These are phyloP conservation scores for Coregonus sp. DNA, from an alignment of 2,797 vertebrate genomes.

Conservation along the genomic window DNA sequence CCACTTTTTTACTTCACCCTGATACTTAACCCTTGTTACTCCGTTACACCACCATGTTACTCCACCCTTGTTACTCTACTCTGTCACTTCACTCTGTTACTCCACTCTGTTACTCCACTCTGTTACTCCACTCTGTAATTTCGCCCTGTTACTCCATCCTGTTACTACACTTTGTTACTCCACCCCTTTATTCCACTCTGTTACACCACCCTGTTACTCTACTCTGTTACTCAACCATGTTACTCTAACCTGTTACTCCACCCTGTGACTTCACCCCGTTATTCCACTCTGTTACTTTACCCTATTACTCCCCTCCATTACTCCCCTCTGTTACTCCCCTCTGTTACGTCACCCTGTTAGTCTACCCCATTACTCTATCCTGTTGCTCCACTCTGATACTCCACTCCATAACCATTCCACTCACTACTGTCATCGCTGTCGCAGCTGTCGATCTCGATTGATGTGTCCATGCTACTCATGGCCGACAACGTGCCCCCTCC, in stretches of 20 bases:
- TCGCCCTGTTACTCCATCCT: too few species aligned
- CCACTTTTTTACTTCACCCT: not conserved
- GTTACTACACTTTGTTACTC: not conserved
- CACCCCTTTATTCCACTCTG: too few species aligned
- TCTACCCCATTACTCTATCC: not conserved
- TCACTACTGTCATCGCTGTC: slow-evolving; percentile 83
- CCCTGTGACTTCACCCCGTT: too few species aligned
- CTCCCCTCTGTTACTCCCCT: too few species aligned
- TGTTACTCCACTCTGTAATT: slow-evolving; percentile 44
- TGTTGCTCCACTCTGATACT: slow-evolving; percentile 37
- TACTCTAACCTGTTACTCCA: too few species aligned
- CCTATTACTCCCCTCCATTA: too few species aligned
- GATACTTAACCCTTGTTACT: not conserved
- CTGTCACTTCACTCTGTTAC: not conserved
- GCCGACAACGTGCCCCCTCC: slow-evolving; percentile 73
- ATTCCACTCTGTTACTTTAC: too few species aligned
- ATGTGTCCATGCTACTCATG: slow-evolving; percentile 81
- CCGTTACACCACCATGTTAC: not conserved
- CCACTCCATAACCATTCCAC: slow-evolving; percentile 25
- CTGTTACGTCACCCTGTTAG: too few species aligned
- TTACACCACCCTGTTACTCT: too few species aligned
- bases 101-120: slow-evolving; percentile 37
- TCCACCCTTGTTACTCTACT: not conserved
- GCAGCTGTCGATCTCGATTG: slow-evolving; percentile 81
- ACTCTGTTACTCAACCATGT: too few species aligned